Evolutionary conservation across 2,888 invertebrate species (phyloP).

Genomic region (Diarsia dahlii): DNA sequence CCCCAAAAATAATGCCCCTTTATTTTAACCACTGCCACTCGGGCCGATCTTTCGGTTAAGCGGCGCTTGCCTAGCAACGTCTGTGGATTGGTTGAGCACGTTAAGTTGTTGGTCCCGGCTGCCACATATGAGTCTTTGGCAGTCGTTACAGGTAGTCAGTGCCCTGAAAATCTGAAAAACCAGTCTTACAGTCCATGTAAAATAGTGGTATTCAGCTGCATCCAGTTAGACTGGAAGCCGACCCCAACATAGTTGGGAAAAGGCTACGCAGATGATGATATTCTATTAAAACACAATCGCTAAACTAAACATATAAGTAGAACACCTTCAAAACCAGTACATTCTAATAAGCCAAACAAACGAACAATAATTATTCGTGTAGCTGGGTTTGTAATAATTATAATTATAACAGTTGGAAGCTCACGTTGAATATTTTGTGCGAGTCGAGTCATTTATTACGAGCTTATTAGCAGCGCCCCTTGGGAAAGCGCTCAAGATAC

Average conservation of each 20-base stretch:
- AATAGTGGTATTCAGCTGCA: too few relatives aligned
- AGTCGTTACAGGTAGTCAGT: too few relatives aligned
- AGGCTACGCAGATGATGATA: too few relatives aligned
- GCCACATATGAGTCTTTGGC: too few relatives aligned
- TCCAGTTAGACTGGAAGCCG: too few relatives aligned
- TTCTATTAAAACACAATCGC: not conserved
- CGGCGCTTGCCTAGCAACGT: too few relatives aligned
- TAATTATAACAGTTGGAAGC: constrained; percentile 55
- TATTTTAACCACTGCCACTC: not conserved
- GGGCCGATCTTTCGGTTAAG: too few relatives aligned
- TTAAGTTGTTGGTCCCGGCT: too few relatives aligned
- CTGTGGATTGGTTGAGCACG: too few relatives aligned
- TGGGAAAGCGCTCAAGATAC: constrained; percentile 71
- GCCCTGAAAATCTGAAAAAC: too few relatives aligned
- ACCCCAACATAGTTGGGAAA: too few relatives aligned
- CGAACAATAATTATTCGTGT: constrained; percentile 55
- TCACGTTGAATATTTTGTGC: constrained; percentile 71
- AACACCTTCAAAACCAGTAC: constrained; percentile 17
- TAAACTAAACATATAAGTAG: constrained; percentile 1
- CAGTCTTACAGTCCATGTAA: too few relatives aligned
- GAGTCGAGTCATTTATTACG: constrained; percentile 80
- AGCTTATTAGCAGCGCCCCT: constrained; percentile 79
- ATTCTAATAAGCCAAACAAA: constrained; percentile 39
- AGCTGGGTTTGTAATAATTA: constrained; percentile 53
- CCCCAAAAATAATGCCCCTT: not conserved